Conservation (phyloP, 1,140 invertebrate species). For the Nomia melanderi region DNA sequence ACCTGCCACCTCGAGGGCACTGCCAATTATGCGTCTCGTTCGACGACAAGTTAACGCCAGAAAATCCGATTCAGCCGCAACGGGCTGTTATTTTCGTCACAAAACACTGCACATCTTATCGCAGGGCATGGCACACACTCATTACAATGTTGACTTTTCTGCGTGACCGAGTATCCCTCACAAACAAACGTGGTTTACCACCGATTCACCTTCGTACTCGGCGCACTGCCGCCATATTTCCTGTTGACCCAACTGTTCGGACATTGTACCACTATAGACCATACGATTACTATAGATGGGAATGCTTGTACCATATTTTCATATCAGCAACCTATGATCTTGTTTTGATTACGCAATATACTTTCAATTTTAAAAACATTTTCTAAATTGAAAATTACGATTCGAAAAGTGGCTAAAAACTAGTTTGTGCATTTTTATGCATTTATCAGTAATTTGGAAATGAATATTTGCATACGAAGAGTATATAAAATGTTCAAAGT, state of each 20-base stretch:
- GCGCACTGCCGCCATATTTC: slow-evolving; percentile 59
- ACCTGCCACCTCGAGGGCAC: slow-evolving; percentile 60
- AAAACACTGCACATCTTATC: slow-evolving; percentile 69
- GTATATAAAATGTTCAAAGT: too few relatives aligned
- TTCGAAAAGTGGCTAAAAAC: too few relatives aligned
- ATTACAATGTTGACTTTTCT: slow-evolving; percentile 18
- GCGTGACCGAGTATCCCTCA: slow-evolving; percentile 12
- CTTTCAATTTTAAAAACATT: too few relatives aligned
- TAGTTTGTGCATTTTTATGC: too few relatives aligned
- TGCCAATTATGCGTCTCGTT: slow-evolving; percentile 48
- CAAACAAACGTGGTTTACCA: slow-evolving; percentile 29
- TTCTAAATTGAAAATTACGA: too few relatives aligned
- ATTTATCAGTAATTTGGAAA: too few relatives aligned
- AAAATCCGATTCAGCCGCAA: slow-evolving; percentile 59
- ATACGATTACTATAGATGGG: not conserved
- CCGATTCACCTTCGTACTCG: slow-evolving; percentile 41
- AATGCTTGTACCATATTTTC: too few relatives aligned
- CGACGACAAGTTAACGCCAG: slow-evolving; percentile 43
- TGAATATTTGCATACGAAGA: too few relatives aligned
- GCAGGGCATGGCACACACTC: slow-evolving; percentile 23
- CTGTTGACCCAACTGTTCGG: slow-evolving; percentile 44
- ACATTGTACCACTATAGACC: not conserved
- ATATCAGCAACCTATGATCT: too few relatives aligned
- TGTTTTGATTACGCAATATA: too few relatives aligned
- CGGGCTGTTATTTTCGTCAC: slow-evolving; percentile 70